Percentiles rank a stretch among this genome's conserved stretches.
Evolutionary conservation across 2,888 invertebrate genomes (phyloP).

Genomic region (Papilio gigon): DNA sequence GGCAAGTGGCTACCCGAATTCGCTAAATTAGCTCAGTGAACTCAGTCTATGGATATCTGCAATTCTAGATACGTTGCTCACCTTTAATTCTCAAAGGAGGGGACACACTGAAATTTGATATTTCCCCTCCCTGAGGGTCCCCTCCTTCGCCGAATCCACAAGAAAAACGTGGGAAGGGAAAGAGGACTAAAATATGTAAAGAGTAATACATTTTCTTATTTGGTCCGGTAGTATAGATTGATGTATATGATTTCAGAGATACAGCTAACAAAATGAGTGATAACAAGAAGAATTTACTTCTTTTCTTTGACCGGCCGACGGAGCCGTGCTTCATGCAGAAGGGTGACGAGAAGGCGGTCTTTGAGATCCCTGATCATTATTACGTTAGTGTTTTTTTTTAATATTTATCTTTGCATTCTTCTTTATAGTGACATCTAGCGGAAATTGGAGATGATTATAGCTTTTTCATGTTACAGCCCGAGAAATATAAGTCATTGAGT

Average conservation of each 20-base stretch:
- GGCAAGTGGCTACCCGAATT: too few species aligned
- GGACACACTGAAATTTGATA: too few species aligned
- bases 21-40: too few species aligned
- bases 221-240: neutral
- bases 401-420: neutral
- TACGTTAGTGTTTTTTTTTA: constrained; percentile 69
- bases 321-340: constrained; percentile 91
- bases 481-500: constrained; percentile 65
- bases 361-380: constrained; percentile 85
- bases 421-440: neutral
- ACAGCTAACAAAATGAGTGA: constrained; percentile 59
- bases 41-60: too few species aligned
- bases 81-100: too few species aligned
- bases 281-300: constrained; percentile 80
- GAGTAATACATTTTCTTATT: neutral
- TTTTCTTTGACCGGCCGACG: constrained; percentile 88
- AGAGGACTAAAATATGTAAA: too few species aligned
- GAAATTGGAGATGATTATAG: neutral
- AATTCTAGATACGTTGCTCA: too few species aligned
- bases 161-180: too few species aligned
- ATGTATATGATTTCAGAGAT: neutral
- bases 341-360: constrained; percentile 83
- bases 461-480: constrained; percentile 56
- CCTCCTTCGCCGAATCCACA: too few species aligned
- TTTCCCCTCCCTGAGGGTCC: too few species aligned